Base-by-base conservation (phyloP, 2,888 invertebrate genomes). In the Chrysolina americana region DNA sequence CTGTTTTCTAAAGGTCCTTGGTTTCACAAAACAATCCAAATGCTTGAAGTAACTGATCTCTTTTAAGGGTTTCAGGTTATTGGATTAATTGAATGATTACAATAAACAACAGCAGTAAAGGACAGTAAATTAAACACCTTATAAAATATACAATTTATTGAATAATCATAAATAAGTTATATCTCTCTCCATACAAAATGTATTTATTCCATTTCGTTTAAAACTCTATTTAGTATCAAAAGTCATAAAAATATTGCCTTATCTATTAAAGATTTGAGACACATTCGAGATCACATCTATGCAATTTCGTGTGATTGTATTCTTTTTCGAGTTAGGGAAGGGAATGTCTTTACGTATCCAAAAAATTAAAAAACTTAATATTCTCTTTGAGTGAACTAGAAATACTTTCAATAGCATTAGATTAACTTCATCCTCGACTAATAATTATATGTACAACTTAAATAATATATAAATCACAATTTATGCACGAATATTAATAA, bases 381-480 rank as follows among this genome's bases (percentile, higher is more conserved):
- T 50, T 41, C 21, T 56, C 64, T 50, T 66, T 64, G 17, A 41
- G 64, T 68, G 44, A 68, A 47, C 68, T 68, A 68, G 56, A 71
- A 71, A 64, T 75, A 75, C 68, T 59, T 71, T 48, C 65, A 71
- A 44, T 44, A 63, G 41, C 50, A 41, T 68, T 48, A n/a, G n/a
- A 41, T 19, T 11, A 66, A 17, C 17, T 50, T 36, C 6, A 41
- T 65, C 19, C 19, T 41, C 71, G 62, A 41, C 68, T 65, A 63
- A 69, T 56, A 68, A 44, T 41, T 70, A 64, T 75, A 75, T 75
- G 62, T 75, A 75, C 75, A 78, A 76, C 70, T 72, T 73, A 76
- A 70, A 78, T 74, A 73, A 56, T 72, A 73, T 74, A 74, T 75
- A 75, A 71, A 78, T 76, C 76, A 78, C 78, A 78, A 71, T 76